Evolutionary conservation across 2,888 invertebrate species (phyloP).

Genomic region (Gibbula magus): DNA sequence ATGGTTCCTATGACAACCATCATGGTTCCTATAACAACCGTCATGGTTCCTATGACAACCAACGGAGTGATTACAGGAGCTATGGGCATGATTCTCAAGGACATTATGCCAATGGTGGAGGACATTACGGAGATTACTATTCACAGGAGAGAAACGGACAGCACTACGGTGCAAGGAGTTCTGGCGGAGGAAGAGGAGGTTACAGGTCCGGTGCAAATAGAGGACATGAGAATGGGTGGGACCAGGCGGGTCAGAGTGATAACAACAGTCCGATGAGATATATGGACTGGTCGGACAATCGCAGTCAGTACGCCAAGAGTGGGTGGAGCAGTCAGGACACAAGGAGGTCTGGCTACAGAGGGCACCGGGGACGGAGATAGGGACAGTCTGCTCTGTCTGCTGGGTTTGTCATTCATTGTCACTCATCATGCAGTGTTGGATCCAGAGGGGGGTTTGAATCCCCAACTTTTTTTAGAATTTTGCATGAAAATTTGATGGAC

Average conservation of each 20-base stretch:
- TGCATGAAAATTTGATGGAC: no score
- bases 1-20: not conserved
- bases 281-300: not conserved
- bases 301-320: not conserved
- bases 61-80: not conserved
- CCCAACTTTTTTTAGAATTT: no score
- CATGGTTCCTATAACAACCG: not conserved
- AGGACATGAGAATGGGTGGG: no score
- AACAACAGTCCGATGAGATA: not conserved
- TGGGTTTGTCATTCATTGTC: no score
- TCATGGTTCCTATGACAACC: not conserved
- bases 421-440: no score
- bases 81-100: not conserved
- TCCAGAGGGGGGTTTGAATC: no score
- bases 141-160: no score
- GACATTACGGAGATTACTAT: not conserved
- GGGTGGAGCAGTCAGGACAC: not conserved
- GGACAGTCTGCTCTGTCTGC: not conserved
- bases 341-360: not conserved
- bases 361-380: no score
- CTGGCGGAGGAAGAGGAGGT: no score
- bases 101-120: not conserved
- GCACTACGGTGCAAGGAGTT: no score
- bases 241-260: not conserved
- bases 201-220: no score